These are phyloP conservation scores for Tolmerus cingulatus DNA, from an alignment of 2,888 invertebrate species.

Conservation along the genomic window DNA sequence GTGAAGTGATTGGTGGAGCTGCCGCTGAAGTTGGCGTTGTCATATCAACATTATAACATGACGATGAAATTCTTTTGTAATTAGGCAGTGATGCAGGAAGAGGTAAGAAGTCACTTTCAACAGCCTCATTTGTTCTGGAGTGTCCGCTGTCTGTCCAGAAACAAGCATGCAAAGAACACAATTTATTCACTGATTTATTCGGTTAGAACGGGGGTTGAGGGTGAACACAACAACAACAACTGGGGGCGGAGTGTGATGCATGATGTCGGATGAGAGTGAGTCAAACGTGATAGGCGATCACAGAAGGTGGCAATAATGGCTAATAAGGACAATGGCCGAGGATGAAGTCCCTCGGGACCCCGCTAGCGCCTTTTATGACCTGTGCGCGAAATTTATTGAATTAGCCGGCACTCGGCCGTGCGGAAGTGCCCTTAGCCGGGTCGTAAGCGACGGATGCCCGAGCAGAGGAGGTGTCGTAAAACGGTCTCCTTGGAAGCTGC, in stretches of 20 bases:
- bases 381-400: not conserved
- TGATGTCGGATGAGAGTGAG: not conserved
- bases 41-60: conserved; percentile 47
- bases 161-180: conserved; percentile 3
- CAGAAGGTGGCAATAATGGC: not conserved
- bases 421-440: not conserved
- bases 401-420: not conserved
- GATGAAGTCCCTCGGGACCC: not conserved
- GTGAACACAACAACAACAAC: conserved; percentile 16
- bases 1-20: not conserved
- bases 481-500: not conserved
- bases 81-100: conserved; percentile 44
- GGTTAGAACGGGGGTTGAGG: not conserved
- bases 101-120: conserved; percentile 44
- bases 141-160: conserved; percentile 21
- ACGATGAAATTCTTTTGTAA: conserved; percentile 45
- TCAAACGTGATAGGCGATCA: not conserved
- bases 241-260: not conserved
- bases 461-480: not conserved
- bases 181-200: conserved; percentile 7
- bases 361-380: not conserved
- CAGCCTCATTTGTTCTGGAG: conserved; percentile 31
- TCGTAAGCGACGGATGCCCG: not conserved
- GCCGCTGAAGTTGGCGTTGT: conserved; percentile 45
- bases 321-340: not conserved